Evolutionary conservation across 2,113 vertebrate species (phyloP).

Genomic region (Hippocampus guttulatus): DNA sequence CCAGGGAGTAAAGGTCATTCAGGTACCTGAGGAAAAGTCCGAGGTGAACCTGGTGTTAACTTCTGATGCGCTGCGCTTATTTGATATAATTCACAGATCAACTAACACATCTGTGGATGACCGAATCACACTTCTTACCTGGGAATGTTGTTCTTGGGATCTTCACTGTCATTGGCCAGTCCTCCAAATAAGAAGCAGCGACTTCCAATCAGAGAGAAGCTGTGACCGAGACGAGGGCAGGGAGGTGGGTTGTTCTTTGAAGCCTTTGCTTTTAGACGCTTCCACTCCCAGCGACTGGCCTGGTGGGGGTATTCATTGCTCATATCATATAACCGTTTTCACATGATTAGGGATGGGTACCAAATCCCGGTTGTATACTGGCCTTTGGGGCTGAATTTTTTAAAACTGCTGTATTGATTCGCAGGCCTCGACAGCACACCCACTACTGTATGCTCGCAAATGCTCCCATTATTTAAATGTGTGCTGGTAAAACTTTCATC

Average conservation of each 20-base stretch:
- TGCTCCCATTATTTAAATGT: no score
- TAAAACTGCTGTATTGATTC: no score
- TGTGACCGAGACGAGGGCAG: conserved; percentile 88
- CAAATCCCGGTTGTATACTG: no score
- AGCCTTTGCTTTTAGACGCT: conserved; percentile 89
- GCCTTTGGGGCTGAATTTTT: no score
- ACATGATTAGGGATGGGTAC: no score
- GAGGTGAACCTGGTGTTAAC: neutral
- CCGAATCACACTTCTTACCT: conserved; percentile 59
- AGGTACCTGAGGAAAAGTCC: conserved; percentile 73
- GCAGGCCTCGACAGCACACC: no score
- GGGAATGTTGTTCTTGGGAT: conserved; percentile 94
- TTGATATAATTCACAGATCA: neutral
- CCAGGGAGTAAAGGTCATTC: conserved; percentile 86
- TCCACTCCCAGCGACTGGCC: conserved; percentile 95
- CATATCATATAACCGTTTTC: neutral
- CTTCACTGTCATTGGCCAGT: conserved; percentile 89
- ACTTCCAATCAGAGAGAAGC: conserved; percentile 89
- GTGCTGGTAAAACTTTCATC: no score
- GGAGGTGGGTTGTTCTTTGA: conserved; percentile 88
- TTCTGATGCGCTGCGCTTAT: no score
- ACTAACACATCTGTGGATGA: no score
- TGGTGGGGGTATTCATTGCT: conserved; percentile 35
- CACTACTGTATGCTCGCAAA: no score
- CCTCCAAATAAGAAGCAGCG: conserved; percentile 93